Base-by-base conservation (phyloP, 2,797 vertebrate species). In the Triplophysa yarkandensis region DNA sequence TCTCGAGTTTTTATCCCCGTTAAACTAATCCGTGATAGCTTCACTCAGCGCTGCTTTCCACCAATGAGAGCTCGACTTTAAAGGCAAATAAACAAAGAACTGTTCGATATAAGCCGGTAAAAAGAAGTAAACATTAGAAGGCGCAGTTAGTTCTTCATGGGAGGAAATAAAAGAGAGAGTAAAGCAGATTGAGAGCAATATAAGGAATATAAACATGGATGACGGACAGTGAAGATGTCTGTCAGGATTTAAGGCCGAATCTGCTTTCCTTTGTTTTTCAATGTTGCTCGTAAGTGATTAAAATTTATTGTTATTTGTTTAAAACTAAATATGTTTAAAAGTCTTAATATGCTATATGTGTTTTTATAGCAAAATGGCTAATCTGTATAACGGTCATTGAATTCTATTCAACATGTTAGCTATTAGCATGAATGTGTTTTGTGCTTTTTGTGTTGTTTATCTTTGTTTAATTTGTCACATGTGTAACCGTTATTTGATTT, bases 161-260 rank as follows among this genome's bases (percentile, higher is more conserved):
- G 23, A 54, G 27, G 10, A 54, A 54, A 54, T 54, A 54, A 54
- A 27, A 54, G 11, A 54, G 23, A 6, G 11, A 27, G 50, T n/a
- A n/a, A n/a, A 13, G 4, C 23, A 27, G 50, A 54, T 54, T 54
- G 11, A 25, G 73, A 77, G 77, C 19, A n/a, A n/a, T n/a, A 50
- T 50, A 19, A 6, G 63, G 58, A 43, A 50, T 67, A 74, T 85
- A 83, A 90, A 90, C 88, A 91, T 89, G 90, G 90, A 91, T 88
- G 88, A 83, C 82, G 60, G 77, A 48, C 65, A 77, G 61, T 23
- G 23, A 6, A 7, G 46, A 23, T 23, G 46, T 27, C 82, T 85
- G 75, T 87, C 80, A 88, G 67, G 84, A 89, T 74, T 88, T 89
- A 83, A 85, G 85, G 82, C 83, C 82, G 77, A 80, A 78, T 83